phyloP scores from a whole-genome alignment of 1,140 invertebrate species.

The Pogonognathellus flavescens region DNA sequence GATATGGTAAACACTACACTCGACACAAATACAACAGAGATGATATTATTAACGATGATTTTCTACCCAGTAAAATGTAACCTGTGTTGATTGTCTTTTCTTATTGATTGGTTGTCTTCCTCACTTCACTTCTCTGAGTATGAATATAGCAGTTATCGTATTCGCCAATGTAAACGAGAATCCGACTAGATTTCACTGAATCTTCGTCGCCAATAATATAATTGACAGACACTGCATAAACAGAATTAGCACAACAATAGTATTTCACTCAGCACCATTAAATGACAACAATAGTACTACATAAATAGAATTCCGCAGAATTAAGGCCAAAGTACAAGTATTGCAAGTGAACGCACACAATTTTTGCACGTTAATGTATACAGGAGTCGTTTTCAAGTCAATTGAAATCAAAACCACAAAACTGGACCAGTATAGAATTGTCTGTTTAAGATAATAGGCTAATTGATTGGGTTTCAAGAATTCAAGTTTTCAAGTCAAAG shows the following conservation, averaged over 20 bases:
- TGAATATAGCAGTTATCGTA: neutral
- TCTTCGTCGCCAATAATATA: constrained; percentile 16
- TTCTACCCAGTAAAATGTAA: constrained; percentile 36
- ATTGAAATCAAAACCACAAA: too few species aligned
- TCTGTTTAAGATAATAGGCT: too few species aligned
- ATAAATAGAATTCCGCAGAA: too few species aligned
- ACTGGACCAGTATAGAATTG: too few species aligned
- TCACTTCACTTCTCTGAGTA: constrained; percentile 22
- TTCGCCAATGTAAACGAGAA: neutral
- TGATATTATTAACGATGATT: neutral
- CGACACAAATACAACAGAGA: constrained; percentile 41
- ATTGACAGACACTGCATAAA: constrained; percentile 9
- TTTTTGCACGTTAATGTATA: too few species aligned
- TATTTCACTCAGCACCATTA: neutral
- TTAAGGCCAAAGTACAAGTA: too few species aligned
- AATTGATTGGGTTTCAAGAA: too few species aligned
- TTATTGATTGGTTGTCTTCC: constrained; percentile 4
- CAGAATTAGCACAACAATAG: constrained; percentile 5
- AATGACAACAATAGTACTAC: neutral
- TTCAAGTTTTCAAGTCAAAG: too few species aligned
- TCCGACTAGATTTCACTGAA: neutral
- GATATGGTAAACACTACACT: neutral
- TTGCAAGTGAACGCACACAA: neutral
- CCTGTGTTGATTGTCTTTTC: neutral
- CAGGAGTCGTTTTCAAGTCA: too few species aligned